Conservation (phyloP, 35 echinoderm and acorn worm species). For the Hemicentrotus pulcherrimus region DNA sequence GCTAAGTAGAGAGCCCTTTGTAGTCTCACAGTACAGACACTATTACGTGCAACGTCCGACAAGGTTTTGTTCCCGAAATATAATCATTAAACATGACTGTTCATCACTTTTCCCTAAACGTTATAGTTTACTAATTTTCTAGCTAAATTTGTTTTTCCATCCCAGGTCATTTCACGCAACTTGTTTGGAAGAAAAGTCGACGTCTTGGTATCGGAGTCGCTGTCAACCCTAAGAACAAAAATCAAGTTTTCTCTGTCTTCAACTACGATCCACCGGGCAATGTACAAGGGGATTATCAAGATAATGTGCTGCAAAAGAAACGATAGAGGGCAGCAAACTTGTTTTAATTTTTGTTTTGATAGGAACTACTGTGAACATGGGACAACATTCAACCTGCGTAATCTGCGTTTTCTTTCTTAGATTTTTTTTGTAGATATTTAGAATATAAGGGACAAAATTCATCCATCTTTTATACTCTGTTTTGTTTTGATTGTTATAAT, state of each 20-base stretch:
- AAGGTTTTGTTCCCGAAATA: no score
- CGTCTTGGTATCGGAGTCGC: constrained; percentile 80
- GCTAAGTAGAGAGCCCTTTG: no score
- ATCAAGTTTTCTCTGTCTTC: constrained; percentile 92
- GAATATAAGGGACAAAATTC: no score
- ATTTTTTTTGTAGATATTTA: no score
- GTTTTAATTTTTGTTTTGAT: background rate
- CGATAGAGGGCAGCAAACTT: constrained; percentile 39
- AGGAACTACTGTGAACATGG: no score
- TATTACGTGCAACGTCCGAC: no score
- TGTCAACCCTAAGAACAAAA: constrained; percentile 87
- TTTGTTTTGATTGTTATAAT: no score
- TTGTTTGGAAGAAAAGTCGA: constrained; percentile 89
- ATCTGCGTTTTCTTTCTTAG: no score
- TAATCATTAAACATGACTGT: no score
- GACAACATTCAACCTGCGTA: no score
- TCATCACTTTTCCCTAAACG: background rate
- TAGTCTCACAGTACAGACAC: no score
- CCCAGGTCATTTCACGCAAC: constrained; percentile 96
- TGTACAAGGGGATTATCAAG: constrained; percentile 77
- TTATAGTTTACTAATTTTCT: background rate
- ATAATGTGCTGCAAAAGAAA: constrained; percentile 83
- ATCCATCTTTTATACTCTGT: no score
- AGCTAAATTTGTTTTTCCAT: background rate
- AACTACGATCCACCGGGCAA: constrained; percentile 96